A percentile compares a stretch with the other conserved stretches of the same genome.
Evolutionary conservation across 92 coral and sea anemone species (phyloP).

Genomic region (Montipora capitata): DNA sequence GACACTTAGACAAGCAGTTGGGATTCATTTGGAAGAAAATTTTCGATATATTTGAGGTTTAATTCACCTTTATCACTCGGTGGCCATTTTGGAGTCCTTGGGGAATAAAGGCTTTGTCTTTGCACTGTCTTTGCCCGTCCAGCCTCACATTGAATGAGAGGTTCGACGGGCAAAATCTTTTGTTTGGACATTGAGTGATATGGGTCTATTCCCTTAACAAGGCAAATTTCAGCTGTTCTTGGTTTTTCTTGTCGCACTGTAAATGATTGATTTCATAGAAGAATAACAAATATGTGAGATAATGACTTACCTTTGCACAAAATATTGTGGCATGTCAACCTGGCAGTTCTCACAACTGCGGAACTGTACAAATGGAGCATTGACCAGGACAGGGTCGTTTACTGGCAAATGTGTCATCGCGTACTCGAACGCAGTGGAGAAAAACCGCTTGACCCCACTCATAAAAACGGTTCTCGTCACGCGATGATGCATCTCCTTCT

Average conservation of each 20-base stretch:
- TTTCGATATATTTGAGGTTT: slow-evolving; percentile 15
- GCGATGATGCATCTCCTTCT: slow-evolving; percentile 58
- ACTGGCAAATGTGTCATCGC: slow-evolving; percentile 66
- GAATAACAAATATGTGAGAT: slow-evolving; percentile 1
- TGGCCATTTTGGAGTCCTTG: no score
- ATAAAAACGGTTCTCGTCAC: slow-evolving; percentile 49
- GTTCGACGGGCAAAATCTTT: no score
- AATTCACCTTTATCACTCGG: no score
- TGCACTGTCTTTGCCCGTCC: no score
- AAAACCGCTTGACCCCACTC: slow-evolving; percentile 49
- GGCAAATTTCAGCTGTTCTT: slow-evolving; percentile 18
- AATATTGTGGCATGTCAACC: slow-evolving; percentile 56
- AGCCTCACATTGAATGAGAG: no score
- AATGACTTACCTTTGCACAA: slow-evolving; percentile 51
- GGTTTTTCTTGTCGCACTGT: slow-evolving; percentile 28
- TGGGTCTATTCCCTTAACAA: not conserved
- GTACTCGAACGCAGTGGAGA: slow-evolving; percentile 58
- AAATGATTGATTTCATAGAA: slow-evolving; percentile 32
- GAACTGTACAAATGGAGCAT: slow-evolving; percentile 63
- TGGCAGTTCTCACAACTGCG: slow-evolving; percentile 35
- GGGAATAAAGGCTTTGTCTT: no score
- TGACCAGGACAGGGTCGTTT: slow-evolving; percentile 63
- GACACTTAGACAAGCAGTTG: slow-evolving; percentile 23
- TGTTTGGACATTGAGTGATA: no score
- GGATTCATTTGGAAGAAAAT: slow-evolving; percentile 17